A percentile compares a stretch with the other conserved stretches of the same genome.
Conservation (phyloP, 92 coral and sea anemone genomes). For the Zoanthus sansibaricus region DNA sequence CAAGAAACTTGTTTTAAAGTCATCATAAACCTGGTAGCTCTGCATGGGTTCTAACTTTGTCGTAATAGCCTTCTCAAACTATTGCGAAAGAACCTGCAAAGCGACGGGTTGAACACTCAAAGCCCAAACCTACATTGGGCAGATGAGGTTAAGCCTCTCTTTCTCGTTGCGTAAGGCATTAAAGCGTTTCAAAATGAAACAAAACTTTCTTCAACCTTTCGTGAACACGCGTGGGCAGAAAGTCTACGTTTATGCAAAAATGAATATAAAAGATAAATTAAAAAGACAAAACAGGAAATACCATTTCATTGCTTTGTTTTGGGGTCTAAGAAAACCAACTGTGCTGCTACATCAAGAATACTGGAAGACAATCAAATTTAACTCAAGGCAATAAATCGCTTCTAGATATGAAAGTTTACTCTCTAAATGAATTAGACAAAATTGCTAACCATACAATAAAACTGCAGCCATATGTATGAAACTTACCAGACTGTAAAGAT, state of each 20-base stretch:
- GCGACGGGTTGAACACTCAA: no score
- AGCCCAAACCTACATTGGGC: background rate
- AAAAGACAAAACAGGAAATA: background rate
- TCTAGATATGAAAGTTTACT: no score
- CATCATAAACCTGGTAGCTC: no score
- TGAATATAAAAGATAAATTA: background rate
- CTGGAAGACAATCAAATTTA: background rate
- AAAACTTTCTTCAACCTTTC: background rate
- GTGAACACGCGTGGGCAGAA: background rate
- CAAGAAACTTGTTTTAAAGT: no score
- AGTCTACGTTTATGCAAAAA: background rate
- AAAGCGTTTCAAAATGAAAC: background rate
- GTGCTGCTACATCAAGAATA: background rate
- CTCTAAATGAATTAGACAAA: no score
- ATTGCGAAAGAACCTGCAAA: no score
- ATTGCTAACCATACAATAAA: no score
- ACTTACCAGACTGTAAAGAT: no score
- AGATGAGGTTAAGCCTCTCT: background rate
- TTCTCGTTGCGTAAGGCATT: background rate
- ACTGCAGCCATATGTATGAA: no score
- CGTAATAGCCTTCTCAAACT: no score
- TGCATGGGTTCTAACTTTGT: no score
- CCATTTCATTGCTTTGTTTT: background rate
- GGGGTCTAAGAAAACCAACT: background rate
- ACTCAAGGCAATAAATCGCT: no score